phyloP scores from a whole-genome alignment of 2,888 invertebrate genomes.

The Ophion slaviceki region DNA sequence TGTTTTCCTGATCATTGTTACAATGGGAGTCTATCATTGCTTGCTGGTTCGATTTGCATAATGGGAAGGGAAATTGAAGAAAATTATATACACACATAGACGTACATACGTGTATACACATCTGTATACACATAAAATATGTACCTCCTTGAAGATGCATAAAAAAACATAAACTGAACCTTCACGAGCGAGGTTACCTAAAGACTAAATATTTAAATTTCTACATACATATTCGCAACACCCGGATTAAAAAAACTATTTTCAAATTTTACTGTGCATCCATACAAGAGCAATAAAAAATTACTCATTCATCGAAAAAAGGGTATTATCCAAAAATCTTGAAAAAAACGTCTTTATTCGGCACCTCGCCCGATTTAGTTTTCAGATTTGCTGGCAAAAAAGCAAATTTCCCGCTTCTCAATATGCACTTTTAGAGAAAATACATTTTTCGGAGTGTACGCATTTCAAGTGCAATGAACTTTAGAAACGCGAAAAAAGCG shows the following conservation, averaged over 20 bases:
- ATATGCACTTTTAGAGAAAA: background rate
- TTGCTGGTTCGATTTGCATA: constrained; percentile 9
- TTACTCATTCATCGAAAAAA: background rate
- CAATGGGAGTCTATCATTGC: constrained; percentile 29
- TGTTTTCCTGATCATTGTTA: constrained; percentile 26
- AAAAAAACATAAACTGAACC: no score
- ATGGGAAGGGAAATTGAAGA: constrained; percentile 42
- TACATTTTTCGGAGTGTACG: background rate
- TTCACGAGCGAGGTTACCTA: no score
- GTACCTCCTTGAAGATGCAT: no score
- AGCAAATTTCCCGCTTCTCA: no score
- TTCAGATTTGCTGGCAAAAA: no score
- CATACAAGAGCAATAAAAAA: background rate
- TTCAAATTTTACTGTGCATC: no score
- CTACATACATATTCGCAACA: no score
- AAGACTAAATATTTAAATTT: no score
- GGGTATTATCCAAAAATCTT: no score
- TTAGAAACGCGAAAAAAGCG: background rate
- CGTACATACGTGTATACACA: background rate
- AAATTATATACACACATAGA: constrained; percentile 33
- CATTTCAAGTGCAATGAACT: background rate
- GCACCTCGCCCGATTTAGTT: no score
- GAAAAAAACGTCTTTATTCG: no score
- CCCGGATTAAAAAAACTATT: no score
- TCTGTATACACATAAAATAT: background rate